Evolutionary conservation across 1,140 invertebrate species (phyloP), one percentile per base, ranked within the genome.

Genomic region (Lucilia cuprina): DNA sequence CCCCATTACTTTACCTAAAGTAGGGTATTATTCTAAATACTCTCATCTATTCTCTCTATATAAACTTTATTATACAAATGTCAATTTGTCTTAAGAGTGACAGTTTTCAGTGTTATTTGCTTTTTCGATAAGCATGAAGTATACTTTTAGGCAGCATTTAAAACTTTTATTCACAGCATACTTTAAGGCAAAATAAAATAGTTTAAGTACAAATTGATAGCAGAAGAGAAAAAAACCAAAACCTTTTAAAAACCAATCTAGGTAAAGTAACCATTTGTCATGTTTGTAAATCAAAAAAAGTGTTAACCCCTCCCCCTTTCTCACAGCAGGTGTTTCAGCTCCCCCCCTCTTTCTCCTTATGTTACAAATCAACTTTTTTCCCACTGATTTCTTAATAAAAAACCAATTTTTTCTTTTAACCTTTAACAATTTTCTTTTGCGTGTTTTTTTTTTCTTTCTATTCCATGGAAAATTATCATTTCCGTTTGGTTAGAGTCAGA

Each of bases 321-420:
- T 41, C 41, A 8, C 41, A 41, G 41, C 41, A 41, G 41, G 41
- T 41, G 41, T 5, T 41, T 7, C 7, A 41, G 41, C 5, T 8
- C 41, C 0, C 41, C 41, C 0, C 41, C 41, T 8, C 41, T 5
- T 41, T 3, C 41, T 8, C 41, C 41, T 41, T 3, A 8, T 3
- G 2, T 2, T 5, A 41, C 5, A 30, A 30, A 30, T 41, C 10
- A 41, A 5, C 7, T 8, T 41, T 41, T 41, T 2, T 41, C 50
- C 55, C 14, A 60, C 14, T 60, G 55, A 60, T 60, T 60, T 60
- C 41, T 70, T 70, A 70, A 70, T 70, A 70, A 70, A 70, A 70
- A 70, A 0, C n/a, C 21, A 21, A 70, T 70, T 70, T 70, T n/a
- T 70, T 70, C 65, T 70, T 10, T 10, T 70, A n/a, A 70, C 65